Conservation (phyloP, 2,888 invertebrate species). For the Nipponacmea schrenckii region DNA sequence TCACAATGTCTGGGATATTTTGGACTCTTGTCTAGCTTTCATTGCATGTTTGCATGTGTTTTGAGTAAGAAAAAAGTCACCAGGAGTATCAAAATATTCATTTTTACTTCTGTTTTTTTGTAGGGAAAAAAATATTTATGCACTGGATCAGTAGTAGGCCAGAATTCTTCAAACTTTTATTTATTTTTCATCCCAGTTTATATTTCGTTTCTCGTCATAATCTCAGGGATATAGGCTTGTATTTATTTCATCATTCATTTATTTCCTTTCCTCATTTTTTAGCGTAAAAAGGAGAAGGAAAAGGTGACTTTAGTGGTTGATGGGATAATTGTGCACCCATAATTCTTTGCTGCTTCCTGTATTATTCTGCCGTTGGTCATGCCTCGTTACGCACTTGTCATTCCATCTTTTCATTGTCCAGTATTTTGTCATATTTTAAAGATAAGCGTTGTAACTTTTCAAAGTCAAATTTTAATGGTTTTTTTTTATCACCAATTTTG, state of each 20-base stretch:
- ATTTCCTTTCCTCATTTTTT: slow-evolving; percentile 12
- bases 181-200: neutral
- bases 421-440: too few relatives aligned
- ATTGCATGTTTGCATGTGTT: neutral
- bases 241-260: slow-evolving; percentile 3
- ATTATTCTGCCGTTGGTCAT: too few relatives aligned
- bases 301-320: slow-evolving; percentile 16
- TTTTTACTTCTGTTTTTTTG: neutral
- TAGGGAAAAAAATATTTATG: slow-evolving; percentile 17
- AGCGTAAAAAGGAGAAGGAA: slow-evolving; percentile 24
- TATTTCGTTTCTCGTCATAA: neutral
- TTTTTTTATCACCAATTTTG: too few relatives aligned
- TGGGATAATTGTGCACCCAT: neutral
- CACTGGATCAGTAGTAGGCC: slow-evolving; percentile 14
- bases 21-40: neutral
- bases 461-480: too few relatives aligned
- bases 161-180: neutral
- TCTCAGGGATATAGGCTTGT: neutral
- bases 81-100: slow-evolving; percentile 9
- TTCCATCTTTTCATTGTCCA: too few relatives aligned
- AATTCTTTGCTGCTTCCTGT: slow-evolving; percentile 9
- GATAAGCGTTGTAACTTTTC: too few relatives aligned
- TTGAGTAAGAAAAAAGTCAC: neutral
- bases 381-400: too few relatives aligned
- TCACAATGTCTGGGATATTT: neutral